Conservation (phyloP, 2,888 invertebrate genomes). For the Siphlonurus alternatus region DNA sequence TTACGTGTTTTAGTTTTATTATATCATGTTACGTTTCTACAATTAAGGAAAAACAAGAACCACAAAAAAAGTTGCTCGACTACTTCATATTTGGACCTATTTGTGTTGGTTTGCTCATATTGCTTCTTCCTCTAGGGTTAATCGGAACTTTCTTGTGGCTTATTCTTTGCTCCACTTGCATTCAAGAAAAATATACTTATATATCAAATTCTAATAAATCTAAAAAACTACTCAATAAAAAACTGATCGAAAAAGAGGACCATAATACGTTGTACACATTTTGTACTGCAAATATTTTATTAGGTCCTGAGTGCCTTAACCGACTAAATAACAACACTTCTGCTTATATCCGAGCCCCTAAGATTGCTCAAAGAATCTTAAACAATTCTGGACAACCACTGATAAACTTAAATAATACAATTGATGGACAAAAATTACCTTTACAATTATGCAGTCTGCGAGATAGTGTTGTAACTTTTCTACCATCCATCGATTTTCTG, state of each 20-base stretch:
- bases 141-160: conserved; percentile 10
- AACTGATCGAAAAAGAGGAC: not conserved
- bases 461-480: conserved; percentile 10
- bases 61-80: conserved; percentile 11
- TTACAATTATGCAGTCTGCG: conserved; percentile 3
- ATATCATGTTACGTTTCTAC: conserved; percentile 13
- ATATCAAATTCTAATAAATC: not conserved
- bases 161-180: conserved; percentile 5
- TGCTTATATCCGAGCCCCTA: conserved; percentile 8
- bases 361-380: conserved; percentile 11
- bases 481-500: conserved; percentile 19
- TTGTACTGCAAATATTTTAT: conserved; percentile 13
- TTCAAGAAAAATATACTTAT: conserved; percentile 11
- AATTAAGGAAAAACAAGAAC: conserved; percentile 11
- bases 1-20: conserved; percentile 10
- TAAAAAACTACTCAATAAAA: not conserved
- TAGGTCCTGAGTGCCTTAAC: conserved; percentile 13
- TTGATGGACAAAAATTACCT: not conserved
- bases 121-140: conserved; percentile 10
- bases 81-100: conserved; percentile 12
- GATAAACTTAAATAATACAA: conserved; percentile 4
- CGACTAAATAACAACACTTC: conserved; percentile 13
- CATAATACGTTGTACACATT: conserved; percentile 11
- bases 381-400: conserved; percentile 11
- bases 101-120: conserved; percentile 8